These are phyloP conservation scores for Cyaniris semiargus DNA, from an alignment of 2,888 invertebrate genomes.

Conservation along the genomic window DNA sequence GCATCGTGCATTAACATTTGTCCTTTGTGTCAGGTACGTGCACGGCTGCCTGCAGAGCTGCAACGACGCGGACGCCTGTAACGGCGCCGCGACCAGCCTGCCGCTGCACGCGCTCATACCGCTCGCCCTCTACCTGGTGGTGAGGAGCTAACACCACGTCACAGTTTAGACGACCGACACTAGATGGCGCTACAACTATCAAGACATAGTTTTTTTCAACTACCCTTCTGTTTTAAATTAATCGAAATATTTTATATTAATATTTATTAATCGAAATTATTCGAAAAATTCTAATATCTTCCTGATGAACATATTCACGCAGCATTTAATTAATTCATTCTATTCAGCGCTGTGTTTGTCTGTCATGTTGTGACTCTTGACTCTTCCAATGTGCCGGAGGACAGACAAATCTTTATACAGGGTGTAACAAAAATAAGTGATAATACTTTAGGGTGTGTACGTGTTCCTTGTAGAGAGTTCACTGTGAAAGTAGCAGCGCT, in stretches of 20 bases:
- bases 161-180: not conserved
- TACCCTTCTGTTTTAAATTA: not conserved
- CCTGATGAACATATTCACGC: too few relatives aligned
- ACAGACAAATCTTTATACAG: not conserved
- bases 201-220: not conserved
- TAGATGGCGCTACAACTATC: slow-evolving; percentile 8
- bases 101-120: slow-evolving; percentile 35
- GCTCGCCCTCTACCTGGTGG: slow-evolving; percentile 32
- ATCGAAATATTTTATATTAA: too few relatives aligned
- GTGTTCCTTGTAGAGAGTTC: too few relatives aligned
- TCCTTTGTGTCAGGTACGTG: slow-evolving; percentile 84
- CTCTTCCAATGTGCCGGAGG: not conserved
- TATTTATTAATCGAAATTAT: too few relatives aligned
- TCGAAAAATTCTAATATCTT: too few relatives aligned
- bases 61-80: slow-evolving; percentile 95
- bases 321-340: too few relatives aligned
- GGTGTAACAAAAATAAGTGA: too few relatives aligned
- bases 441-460: too few relatives aligned
- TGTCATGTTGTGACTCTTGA: not conserved
- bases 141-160: slow-evolving; percentile 53
- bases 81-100: slow-evolving; percentile 57
- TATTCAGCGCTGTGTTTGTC: not conserved
- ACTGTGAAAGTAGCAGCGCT: too few relatives aligned
- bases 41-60: slow-evolving; percentile 97
- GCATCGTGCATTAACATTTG: not conserved